Base-by-base conservation (phyloP, 2,888 invertebrate species). In the Tachina grossa region DNA sequence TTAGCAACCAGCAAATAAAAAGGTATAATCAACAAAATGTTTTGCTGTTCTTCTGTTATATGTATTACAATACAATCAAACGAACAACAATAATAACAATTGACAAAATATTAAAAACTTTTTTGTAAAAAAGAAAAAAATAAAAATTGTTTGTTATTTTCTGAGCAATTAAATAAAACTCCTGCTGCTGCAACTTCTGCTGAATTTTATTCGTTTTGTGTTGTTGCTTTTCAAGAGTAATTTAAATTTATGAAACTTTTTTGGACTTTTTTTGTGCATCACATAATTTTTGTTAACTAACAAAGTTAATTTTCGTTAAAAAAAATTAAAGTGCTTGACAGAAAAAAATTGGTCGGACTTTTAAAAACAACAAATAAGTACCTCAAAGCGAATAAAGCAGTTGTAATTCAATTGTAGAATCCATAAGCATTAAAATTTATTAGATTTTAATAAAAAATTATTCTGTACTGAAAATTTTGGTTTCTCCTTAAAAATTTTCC, bases 141-240 rank as follows among this genome's bases (percentile, higher is more conserved):
- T 39, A 49, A 22, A 19, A 71, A 79, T 72, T 75, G 68, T 79
- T 84, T 80, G 71, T 49, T 77, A 72, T 90, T 90, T 91, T 90
- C 89, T 88, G 90, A 90, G 90, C 90, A 90, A 90, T 90, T 90
- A 90, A 91, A 90, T 90, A 71, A 75, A 63, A 74, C 78, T 75
- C 79, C 63, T 85, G 61, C 65, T 77, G 61, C 47, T 61, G 47
- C 75, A 69, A 66, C 59, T 81, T 49, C 66, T 75, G 53, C 19
- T 57, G 49, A 47, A 68, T 68, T 81, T 75, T 47, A 61, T 81
- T 61, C 59, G 22, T 75, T 81, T 68, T 75, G 41, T 68, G 53
- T 61, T 81, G 68, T 74, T 81, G 51, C 55, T 89, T n/a, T 79
- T 83, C 72, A 80, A 72, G 77, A 65, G 83, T 75, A 76, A 86